Evolutionary conservation across 2,888 invertebrate genomes (phyloP).

Genomic region (Heteropelma amictum): DNA sequence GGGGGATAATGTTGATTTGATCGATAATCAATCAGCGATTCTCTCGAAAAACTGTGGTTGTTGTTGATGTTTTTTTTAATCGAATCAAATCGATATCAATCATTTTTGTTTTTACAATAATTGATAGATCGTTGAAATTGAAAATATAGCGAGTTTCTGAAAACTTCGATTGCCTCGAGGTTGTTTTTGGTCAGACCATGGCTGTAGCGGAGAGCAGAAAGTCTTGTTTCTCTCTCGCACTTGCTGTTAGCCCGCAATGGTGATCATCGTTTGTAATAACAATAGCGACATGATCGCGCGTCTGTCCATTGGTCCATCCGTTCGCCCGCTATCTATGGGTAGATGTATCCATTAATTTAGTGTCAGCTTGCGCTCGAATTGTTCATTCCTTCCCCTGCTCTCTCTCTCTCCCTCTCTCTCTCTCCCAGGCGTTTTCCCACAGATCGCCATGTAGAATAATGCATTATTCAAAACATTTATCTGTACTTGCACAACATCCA

Average conservation of each 20-base stretch:
- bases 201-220: too few species aligned
- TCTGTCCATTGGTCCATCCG: constrained; percentile 24
- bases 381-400: constrained; percentile 10
- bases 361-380: constrained; percentile 55
- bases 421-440: background rate
- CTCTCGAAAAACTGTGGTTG: too few species aligned
- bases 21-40: too few species aligned
- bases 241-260: constrained; percentile 3
- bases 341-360: constrained; percentile 62
- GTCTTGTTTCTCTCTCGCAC: background rate
- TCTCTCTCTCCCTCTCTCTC: constrained; percentile 3
- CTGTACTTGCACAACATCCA: constrained; percentile 54
- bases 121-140: too few species aligned
- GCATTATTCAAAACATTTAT: constrained; percentile 62
- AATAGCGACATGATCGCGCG: constrained; percentile 26
- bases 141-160: too few species aligned
- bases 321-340: constrained; percentile 44
- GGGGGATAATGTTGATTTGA: too few species aligned
- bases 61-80: too few species aligned
- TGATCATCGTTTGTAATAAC: constrained; percentile 45
- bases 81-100: too few species aligned
- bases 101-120: too few species aligned
- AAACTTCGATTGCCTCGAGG: too few species aligned
- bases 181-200: too few species aligned
- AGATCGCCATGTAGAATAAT: constrained; percentile 41